Base-by-base conservation (phyloP, 2,888 invertebrate genomes). In the Ypsolopha scabrella region DNA sequence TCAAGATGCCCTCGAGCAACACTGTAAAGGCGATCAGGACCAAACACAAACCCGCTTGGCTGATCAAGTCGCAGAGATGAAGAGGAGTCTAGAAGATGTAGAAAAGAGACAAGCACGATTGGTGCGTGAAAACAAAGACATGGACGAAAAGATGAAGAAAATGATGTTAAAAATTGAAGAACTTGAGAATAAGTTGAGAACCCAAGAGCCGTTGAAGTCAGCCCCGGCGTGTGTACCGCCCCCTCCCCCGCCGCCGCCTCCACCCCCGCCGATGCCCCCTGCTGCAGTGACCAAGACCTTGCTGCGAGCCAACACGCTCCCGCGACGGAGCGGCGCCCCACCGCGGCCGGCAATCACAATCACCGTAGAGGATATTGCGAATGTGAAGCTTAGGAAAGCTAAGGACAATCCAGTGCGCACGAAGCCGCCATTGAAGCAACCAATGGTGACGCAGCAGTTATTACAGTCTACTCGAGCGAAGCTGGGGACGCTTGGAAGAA, bases 341-440 rank as follows among this genome's bases (percentile, higher is more conserved):
- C 0, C 62, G 80, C 52, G 75, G 65, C 7, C 83, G 80, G 0
- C 64, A 35, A 64, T 82, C 9, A 68, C 83, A 1, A 86, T 86
- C 55, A 86, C 85, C 6, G 85, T 86, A 6, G 73, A 85, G 52
- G 85, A 86, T 52, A 85, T 86, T 4, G 85, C 85, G 7, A 85
- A 82, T 56, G 85, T 86, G 11, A 86, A 85, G 56, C 60, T 86
- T 50, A 72, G 83, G 54, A 86, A 82, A 62, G 66, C 83, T 13
- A 82, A 75, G 78, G 83, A 83, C 46, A 77, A 85, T 56, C 85
- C 83, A 6, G 64, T 77, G 13, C 69, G 74, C 1, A 49, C 65
- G 9, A 83, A 76, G 58, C 74, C 71, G 0, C 53, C 54, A 14
- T 55, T 53, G 6, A 72, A 70, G 6, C 79, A 75, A 57, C 82